These are phyloP conservation scores for Saiga tatarica DNA, from an alignment of 2,113 vertebrate species.

Conservation along the genomic window DNA sequence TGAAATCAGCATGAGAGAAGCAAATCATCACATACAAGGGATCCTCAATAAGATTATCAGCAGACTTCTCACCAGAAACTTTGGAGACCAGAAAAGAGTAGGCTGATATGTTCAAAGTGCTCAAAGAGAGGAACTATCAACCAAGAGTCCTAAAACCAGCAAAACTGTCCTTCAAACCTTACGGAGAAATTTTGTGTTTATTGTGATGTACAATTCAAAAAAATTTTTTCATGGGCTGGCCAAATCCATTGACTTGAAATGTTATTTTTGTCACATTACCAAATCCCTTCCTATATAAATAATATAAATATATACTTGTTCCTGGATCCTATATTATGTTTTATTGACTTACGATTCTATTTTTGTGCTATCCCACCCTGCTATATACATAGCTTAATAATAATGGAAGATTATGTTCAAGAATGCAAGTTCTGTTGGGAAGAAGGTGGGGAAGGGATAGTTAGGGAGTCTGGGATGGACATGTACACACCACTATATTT, in stretches of 20 bases:
- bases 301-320: not conserved
- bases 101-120: not conserved
- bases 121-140: not conserved
- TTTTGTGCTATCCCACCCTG: not conserved
- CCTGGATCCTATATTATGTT: not conserved
- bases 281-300: not conserved
- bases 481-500: not conserved
- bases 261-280: not conserved
- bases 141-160: not conserved
- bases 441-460: not conserved
- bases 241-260: not conserved
- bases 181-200: not conserved
- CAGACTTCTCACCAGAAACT: not conserved
- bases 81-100: not conserved
- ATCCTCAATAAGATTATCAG: not conserved
- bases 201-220: not conserved
- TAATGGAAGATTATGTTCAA: not conserved
- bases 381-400: not conserved
- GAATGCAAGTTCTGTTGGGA: not conserved
- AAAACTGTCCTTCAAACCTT: not conserved
- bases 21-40: not conserved
- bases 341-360: not conserved
- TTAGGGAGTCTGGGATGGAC: not conserved
- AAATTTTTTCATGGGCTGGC: not conserved
- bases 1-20: not conserved